Conservation (phyloP, 2,113 vertebrate genomes). For the Aphelocoma coerulescens region DNA sequence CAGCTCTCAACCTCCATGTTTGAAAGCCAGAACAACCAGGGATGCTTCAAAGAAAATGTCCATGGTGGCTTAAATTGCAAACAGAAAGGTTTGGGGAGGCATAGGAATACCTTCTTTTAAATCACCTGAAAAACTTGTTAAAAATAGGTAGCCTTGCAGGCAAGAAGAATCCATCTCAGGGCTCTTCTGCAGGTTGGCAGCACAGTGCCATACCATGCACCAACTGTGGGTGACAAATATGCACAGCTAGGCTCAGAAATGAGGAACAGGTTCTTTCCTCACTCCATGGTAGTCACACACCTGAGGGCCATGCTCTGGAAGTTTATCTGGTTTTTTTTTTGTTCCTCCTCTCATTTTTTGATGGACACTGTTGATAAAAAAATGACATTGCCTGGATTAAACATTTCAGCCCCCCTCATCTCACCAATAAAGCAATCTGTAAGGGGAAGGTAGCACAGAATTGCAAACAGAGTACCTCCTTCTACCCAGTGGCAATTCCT, state of each 20-base stretch:
- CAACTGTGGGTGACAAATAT: fast-evolving
- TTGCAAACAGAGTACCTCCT: neutral
- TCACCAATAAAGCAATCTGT: neutral
- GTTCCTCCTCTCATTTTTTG: neutral
- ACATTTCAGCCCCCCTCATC: neutral
- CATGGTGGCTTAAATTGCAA: neutral
- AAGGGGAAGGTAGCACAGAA: neutral
- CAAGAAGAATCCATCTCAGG: neutral
- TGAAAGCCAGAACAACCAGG: neutral
- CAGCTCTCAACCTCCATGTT: neutral
- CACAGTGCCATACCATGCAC: fast-evolving
- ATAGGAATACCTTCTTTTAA: neutral
- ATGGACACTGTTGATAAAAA: neutral
- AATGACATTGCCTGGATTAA: neutral
- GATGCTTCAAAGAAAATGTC: neutral
- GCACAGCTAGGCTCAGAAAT: neutral
- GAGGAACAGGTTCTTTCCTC: neutral
- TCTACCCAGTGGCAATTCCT: neutral
- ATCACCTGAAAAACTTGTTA: neutral
- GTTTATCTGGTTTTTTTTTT: neutral
- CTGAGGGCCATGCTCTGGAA: neutral
- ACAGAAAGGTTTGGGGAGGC: neutral
- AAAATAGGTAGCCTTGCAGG: neutral
- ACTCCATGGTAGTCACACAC: neutral
- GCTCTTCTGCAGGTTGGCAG: neutral